A percentile compares a stretch with the other conserved stretches of the same genome.
Conservation (phyloP, 2,113 vertebrate genomes). For the Siphamia tubifer region DNA sequence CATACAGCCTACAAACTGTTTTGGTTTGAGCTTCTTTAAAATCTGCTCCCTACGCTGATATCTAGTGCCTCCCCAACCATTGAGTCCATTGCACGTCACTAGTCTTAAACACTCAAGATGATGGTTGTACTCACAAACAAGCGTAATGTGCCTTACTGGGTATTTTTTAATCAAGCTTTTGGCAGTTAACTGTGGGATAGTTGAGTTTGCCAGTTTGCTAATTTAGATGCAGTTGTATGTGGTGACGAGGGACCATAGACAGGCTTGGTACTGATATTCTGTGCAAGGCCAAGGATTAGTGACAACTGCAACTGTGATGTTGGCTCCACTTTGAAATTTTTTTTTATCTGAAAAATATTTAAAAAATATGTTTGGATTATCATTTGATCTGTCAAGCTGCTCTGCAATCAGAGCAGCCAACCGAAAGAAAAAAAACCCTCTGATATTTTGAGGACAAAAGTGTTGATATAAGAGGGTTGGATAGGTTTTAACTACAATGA, state of each 20-base stretch:
- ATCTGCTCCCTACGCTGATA: no score
- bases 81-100: no score
- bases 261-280: background rate
- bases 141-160: background rate
- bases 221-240: background rate
- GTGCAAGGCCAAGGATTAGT: background rate
- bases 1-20: no score
- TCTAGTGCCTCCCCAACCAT: no score
- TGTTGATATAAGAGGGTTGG: background rate
- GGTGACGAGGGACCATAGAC: no score
- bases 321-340: background rate
- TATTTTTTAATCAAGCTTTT: background rate
- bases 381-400: background rate
- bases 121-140: background rate
- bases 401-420: background rate
- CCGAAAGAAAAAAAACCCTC: background rate
- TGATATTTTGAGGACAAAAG: slow-evolving; percentile 1
- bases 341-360: background rate
- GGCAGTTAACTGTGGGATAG: background rate
- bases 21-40: no score
- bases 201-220: background rate
- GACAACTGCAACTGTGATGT: background rate
- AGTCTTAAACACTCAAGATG: background rate
- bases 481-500: background rate
- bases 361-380: background rate